phyloP scores from a whole-genome alignment of 2,797 vertebrate genomes.

The Sandelia bainsii region DNA sequence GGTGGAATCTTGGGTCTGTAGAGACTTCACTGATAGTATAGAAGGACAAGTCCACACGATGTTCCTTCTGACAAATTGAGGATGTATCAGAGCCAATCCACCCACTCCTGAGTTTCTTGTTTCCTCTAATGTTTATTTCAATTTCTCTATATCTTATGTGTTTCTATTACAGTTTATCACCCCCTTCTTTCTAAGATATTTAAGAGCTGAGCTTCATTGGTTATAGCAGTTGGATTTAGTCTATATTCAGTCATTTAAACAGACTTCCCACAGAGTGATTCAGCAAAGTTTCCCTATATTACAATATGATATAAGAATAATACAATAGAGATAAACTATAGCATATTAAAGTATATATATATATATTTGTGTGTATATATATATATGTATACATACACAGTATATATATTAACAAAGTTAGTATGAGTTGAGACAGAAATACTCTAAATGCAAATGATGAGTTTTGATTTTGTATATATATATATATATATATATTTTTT shows the following conservation, averaged over 20 bases:
- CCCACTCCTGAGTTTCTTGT: not conserved
- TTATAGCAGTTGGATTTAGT: not conserved
- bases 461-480: conserved; percentile 17
- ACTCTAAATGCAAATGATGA: conserved; percentile 30
- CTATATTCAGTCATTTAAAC: conserved; percentile 19
- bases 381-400: not conserved
- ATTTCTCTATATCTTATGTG: conserved; percentile 1
- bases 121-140: not conserved
- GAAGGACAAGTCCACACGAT: not conserved
- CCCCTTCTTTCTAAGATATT: not conserved
- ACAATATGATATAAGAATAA: not conserved
- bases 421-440: not conserved
- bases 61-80: not conserved
- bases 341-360: no score
- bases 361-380: conserved; percentile 6
- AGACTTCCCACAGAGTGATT: not conserved
- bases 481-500: no score
- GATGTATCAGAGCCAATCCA: not conserved
- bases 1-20: not conserved
- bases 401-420: not conserved
- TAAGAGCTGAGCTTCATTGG: conserved; percentile 13
- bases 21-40: not conserved
- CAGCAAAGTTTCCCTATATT: not conserved
- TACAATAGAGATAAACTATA: not conserved
- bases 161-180: conserved; percentile 4